These are phyloP conservation scores for Halcyon smyrnensis DNA, from an alignment of 2,797 vertebrate genomes.

Conservation along the genomic window DNA sequence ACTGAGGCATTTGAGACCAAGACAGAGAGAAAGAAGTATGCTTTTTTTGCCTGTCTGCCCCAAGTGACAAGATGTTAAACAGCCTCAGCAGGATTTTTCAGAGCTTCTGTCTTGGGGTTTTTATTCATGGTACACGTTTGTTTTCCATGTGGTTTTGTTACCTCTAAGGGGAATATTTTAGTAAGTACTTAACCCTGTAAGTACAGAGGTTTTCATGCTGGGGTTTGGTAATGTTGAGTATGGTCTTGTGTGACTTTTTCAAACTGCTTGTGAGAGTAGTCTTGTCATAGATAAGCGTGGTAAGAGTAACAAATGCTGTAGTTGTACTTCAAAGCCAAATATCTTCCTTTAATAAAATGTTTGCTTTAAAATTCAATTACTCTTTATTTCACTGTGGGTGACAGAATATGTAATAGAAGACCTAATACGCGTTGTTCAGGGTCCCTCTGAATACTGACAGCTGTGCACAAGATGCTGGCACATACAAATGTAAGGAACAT, in stretches of 20 bases:
- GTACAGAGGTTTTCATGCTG: background rate
- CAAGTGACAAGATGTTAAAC: background rate
- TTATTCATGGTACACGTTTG: background rate
- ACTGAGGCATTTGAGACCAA: background rate
- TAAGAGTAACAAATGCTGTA: background rate
- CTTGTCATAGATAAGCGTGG: background rate
- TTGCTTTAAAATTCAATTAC: background rate
- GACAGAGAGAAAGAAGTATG: background rate
- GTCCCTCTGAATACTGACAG: background rate
- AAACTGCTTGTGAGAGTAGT: background rate
- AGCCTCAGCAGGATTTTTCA: background rate
- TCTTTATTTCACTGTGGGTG: background rate
- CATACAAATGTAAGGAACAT: background rate
- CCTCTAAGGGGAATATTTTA: background rate
- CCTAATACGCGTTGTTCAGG: accelerated
- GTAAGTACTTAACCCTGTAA: background rate
- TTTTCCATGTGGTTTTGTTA: constrained; percentile 1
- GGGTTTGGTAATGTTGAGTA: background rate
- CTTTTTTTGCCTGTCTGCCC: background rate
- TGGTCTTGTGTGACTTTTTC: background rate
- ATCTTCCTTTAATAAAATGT: background rate
- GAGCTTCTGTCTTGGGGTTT: background rate
- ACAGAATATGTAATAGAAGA: background rate
- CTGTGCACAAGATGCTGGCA: background rate
- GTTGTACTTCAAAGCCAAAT: background rate